Base-by-base conservation (phyloP, 2,888 invertebrate genomes). In the Trisateles emortualis region DNA sequence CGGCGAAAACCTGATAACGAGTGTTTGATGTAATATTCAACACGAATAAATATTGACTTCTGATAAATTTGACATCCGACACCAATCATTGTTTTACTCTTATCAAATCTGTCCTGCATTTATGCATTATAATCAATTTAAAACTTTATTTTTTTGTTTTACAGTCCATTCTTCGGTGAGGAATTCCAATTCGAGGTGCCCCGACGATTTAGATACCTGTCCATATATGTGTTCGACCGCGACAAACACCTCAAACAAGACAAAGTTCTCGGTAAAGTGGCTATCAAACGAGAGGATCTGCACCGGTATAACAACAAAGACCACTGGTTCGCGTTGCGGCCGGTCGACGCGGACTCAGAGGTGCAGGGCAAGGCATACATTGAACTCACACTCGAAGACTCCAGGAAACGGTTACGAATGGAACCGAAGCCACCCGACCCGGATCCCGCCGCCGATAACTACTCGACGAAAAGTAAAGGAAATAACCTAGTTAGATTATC, bases 181-280 rank as follows among this genome's bases (percentile, higher is more conserved):
- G 98, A 98, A 88, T 98, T 97, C 92, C 96, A 97, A 86, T 98
- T 98, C 84, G 97, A 98, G 88, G 97, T 98, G 68, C 98, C 98
- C 43, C 94, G 97, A 75, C 95, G 96, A 86, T 98, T 98, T 92
- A 95, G 98, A 72, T 97, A 96, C 90, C 94, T 98, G 57, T 97
- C 97, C 68, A 95, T 98, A 75, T 98, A 97, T 89, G 95, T 98
- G 75, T 97, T 96, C 91, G 98, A 98, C 85, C 94, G 97, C 67
- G 97, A 97, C 87, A 94, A 96, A 66, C 96, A 96, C 77, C 94
- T 96, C 86, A 97, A 97, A 82, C 96, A 97, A 82, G 97, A 97
- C 86, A 97, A 96, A 87, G 95, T 96, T 66, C 90, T 97, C 74
- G 97, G 97, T 32, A 92, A 92, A 74, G 98, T 98, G 64, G 97